These are phyloP conservation scores for Paradoxurus hermaphroditus DNA, from an alignment of 2,113 vertebrate species.

Conservation along the genomic window DNA sequence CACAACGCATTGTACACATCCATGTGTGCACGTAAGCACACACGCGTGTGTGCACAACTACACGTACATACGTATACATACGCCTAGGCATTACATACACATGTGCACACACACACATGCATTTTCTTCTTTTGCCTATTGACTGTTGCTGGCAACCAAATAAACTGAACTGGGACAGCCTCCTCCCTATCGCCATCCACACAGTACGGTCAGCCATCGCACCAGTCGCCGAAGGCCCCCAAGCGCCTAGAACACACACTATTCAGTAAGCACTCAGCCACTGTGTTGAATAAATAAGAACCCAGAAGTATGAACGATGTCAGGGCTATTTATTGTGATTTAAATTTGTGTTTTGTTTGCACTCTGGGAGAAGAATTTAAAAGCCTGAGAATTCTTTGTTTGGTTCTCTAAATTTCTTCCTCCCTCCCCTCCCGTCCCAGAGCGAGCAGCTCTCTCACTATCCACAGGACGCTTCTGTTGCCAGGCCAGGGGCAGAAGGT, in stretches of 20 bases:
- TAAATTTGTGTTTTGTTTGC: background rate
- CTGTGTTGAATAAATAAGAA: background rate
- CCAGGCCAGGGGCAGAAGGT: background rate
- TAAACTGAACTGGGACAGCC: background rate
- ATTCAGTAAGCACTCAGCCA: background rate
- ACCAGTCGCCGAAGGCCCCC: background rate
- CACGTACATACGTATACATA: background rate
- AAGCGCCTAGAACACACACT: background rate
- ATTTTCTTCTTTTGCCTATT: background rate
- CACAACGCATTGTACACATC: background rate
- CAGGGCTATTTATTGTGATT: background rate
- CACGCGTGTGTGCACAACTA: fast-evolving
- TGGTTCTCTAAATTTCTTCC: background rate
- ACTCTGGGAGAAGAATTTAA: background rate
- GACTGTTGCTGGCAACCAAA: background rate
- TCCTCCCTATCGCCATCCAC: too few relatives aligned
- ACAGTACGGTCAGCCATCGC: background rate
- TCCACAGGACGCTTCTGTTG: background rate
- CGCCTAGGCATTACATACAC: background rate
- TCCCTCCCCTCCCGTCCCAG: background rate
- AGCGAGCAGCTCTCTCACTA: background rate
- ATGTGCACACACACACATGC: background rate
- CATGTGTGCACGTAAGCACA: fast-evolving
- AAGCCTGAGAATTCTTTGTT: background rate
- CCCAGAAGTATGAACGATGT: background rate